These are phyloP conservation scores for Phoxinus dragarum DNA, from an alignment of 2,797 vertebrate genomes.

Conservation along the genomic window DNA sequence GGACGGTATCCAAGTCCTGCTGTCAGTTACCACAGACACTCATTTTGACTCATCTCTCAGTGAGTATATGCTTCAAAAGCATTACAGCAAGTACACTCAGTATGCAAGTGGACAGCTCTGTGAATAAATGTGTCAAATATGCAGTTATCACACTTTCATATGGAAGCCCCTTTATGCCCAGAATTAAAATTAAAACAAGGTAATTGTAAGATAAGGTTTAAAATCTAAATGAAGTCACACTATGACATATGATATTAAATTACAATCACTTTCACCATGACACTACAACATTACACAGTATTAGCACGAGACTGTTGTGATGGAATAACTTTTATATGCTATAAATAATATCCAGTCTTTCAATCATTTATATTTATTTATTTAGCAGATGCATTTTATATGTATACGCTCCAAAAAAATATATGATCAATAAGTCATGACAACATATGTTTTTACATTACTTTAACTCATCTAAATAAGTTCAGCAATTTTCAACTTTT, in stretches of 20 bases:
- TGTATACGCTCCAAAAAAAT: background rate
- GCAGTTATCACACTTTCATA: background rate
- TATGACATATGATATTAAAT: background rate
- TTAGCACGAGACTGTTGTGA: background rate
- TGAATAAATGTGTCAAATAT: background rate
- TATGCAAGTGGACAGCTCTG: background rate
- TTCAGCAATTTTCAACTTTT: background rate
- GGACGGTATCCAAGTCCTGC: background rate
- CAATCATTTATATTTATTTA: background rate
- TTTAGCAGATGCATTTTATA: background rate
- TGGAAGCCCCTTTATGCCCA: background rate
- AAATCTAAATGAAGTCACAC: background rate
- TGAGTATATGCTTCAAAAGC: background rate
- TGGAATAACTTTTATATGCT: background rate
- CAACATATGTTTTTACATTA: background rate
- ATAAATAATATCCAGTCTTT: background rate
- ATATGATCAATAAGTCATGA: background rate
- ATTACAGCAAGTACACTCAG: background rate
- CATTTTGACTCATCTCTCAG: background rate
- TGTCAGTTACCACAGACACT: background rate
- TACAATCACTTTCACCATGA: background rate
- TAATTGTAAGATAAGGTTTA: background rate
- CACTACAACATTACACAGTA: background rate
- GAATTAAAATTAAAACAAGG: no score
- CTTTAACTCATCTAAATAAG: background rate